Base-by-base conservation (phyloP, 2,888 invertebrate species). In the Physocephala rufipes region DNA sequence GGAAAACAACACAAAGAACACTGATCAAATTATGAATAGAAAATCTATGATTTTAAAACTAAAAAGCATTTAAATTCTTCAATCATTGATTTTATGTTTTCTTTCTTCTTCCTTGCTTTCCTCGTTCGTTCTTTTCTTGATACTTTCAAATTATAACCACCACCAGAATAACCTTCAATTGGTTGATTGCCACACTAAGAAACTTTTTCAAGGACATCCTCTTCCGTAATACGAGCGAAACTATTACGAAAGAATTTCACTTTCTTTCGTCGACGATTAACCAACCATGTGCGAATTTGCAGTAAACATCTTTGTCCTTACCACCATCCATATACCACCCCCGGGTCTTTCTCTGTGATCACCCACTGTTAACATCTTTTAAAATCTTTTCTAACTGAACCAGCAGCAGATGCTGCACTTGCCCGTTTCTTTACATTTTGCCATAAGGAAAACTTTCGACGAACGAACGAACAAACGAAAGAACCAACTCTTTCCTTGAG, bases 191-290 rank as follows among this genome's bases (percentile, higher is more conserved):
- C 36, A 36, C 5, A 4, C 36, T 7, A 4, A 36, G 15, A 61
- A 68, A 68, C 49, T 66, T 71, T 71, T 71, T 71, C 71, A 71
- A 71, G 71, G 71, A 71, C 71, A 43, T 61, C n/a, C n/a, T n/a
- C 65, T 43, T 19, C 53, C 43, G 58, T 16, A 55, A 24, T 53
- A 21, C 45, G 67, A 26, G 24, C 36, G 36, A 66, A 66, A 51
- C 65, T 53, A 19, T 13, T 30, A 53, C 43, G 47, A 63, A 67
- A 63, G 62, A 71, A 67, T 71, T 71, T 67, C 71, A 71, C 71
- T 71, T 71, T 71, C 71, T 13, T 68, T 61, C 30, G 30, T 51
- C 47, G 58, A n/a, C 61, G 70, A 65, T 65, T 71, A 71, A 51
- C 49, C 65, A 63, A 49, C 21, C 49, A 62, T 21, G 53, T 21